Base-by-base conservation (phyloP, 2,113 vertebrate species). In the Phodopus roborovskii region DNA sequence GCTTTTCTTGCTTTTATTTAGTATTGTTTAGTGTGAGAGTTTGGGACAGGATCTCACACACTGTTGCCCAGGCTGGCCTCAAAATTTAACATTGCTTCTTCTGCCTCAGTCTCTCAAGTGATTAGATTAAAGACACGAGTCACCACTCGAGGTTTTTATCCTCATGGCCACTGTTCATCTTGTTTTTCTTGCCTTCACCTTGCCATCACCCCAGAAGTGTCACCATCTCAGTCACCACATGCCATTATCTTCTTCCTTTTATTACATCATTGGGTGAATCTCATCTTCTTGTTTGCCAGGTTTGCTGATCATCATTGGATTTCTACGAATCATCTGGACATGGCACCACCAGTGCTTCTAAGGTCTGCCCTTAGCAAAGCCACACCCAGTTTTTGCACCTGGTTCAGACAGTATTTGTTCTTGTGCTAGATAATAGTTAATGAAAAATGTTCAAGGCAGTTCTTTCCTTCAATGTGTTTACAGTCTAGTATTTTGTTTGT, bases 401-500 rank as follows among this genome's bases (percentile, higher is more conserved):
- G 7, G 8, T 71, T 87, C 36, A 86, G 53, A 28, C 9, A 30
- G 84, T 66, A 16, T 68, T 82, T 85, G 84, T 33, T 42, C 9
- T 36, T 94, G 30, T 83, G 50, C 20, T 88, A 88, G 84, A 74
- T 39, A 90, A 81, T 15, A 71, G 79, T 33, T 75, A 85, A 71
- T 84, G 87, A 75, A 95, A 95, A 90, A 87, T 19, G 39, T 73
- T 42, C 33, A 78, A 83, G 53, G 48, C 16, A 79, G 30, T 58
- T 94, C 20, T 48, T 96, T 78, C 60, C 62, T 89, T 91, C 71
- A 92, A 11, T 85, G 10, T 93, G 45, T 64, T 96, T 70, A 68
- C 13, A 82, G 19, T 53, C 89, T 60, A 87, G n/a, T 71, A 48
- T 86, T 70, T 92, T 86, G 42, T 74, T 68, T 68, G 45, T 33